Percentiles rank a stretch among this genome's conserved stretches.
These are phyloP conservation scores for Xenentodon cancila DNA, from an alignment of 2,797 vertebrate species.

Conservation along the genomic window DNA sequence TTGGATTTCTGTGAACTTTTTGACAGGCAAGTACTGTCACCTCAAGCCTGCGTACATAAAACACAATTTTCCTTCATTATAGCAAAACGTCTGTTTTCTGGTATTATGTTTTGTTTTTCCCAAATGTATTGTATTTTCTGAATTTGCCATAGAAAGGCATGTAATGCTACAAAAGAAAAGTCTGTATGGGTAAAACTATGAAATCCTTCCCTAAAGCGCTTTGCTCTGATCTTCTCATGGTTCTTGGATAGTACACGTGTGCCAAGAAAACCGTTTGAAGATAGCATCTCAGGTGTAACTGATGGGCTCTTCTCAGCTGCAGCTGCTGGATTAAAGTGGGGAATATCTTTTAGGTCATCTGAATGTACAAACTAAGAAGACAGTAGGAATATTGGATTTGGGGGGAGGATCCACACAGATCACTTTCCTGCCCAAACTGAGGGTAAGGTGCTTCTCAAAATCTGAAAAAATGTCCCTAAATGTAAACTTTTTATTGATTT, in stretches of 20 bases:
- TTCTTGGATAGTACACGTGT: slow-evolving; percentile 24
- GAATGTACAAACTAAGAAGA: slow-evolving; percentile 78
- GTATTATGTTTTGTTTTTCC: not conserved
- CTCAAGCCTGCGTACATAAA: no score
- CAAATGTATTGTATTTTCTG: not conserved
- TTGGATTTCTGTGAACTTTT: slow-evolving; percentile 95
- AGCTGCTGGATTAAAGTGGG: slow-evolving; percentile 38
- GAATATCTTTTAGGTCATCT: slow-evolving; percentile 86
- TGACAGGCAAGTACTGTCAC: slow-evolving; percentile 86
- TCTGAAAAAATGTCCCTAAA: not conserved
- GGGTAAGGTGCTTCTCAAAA: slow-evolving; percentile 80
- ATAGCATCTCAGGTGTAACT: slow-evolving; percentile 50
- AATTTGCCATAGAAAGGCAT: not conserved
- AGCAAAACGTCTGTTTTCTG: no score
- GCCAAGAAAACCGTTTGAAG: slow-evolving; percentile 50
- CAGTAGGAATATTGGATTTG: slow-evolving; percentile 93
- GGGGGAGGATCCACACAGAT: slow-evolving; percentile 98
- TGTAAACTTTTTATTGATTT: accelerated
- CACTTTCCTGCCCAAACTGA: slow-evolving; percentile 90
- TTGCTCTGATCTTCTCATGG: slow-evolving; percentile 47
- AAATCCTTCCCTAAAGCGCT: slow-evolving; percentile 23
- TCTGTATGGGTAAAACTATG: slow-evolving; percentile 2
- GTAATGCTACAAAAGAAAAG: not conserved
- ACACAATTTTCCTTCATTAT: no score
- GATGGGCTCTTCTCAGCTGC: slow-evolving; percentile 37